Percentiles rank a stretch among this genome's conserved stretches.
Conservation (phyloP, 2,797 vertebrate genomes). For the Decapterus maruadsi region DNA sequence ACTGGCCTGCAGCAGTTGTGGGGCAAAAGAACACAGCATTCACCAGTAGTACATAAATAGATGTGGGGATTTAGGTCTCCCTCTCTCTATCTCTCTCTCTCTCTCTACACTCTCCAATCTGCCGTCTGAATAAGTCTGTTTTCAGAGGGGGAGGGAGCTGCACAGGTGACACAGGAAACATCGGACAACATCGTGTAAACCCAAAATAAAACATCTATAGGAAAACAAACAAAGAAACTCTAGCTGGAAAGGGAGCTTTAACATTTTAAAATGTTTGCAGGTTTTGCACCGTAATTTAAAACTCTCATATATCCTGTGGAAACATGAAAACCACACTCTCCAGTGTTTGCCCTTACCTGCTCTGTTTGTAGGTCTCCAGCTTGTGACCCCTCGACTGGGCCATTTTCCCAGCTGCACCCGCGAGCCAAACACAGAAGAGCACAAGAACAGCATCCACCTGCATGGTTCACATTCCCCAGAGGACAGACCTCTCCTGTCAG, state of each 20-base stretch:
- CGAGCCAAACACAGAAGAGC: constrained; percentile 82
- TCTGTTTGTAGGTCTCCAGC: constrained; percentile 84
- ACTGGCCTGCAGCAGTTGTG: constrained; percentile 59
- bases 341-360: constrained; percentile 76
- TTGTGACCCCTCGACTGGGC: constrained; percentile 76
- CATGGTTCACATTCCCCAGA: constrained; percentile 84
- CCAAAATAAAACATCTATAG: constrained; percentile 14
- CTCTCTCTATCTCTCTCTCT: constrained; percentile 62
- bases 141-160: constrained; percentile 53
- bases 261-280: constrained; percentile 2
- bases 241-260: not conserved
- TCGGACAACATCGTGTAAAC: constrained; percentile 53
- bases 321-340: not conserved
- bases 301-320: not conserved
- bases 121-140: constrained; percentile 70
- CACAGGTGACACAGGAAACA: constrained; percentile 73
- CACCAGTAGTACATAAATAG: constrained; percentile 76
- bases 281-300: not conserved
- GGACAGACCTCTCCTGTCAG: constrained; percentile 71
- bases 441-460: constrained; percentile 82
- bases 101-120: constrained; percentile 71
- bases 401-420: constrained; percentile 71
- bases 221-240: constrained; percentile 17
- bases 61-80: constrained; percentile 81
- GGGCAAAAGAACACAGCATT: constrained; percentile 72